Evolutionary conservation across 2,797 vertebrate species (phyloP), one percentile per base, ranked within the genome.

Genomic region (Microcaecilia unicolor): DNA sequence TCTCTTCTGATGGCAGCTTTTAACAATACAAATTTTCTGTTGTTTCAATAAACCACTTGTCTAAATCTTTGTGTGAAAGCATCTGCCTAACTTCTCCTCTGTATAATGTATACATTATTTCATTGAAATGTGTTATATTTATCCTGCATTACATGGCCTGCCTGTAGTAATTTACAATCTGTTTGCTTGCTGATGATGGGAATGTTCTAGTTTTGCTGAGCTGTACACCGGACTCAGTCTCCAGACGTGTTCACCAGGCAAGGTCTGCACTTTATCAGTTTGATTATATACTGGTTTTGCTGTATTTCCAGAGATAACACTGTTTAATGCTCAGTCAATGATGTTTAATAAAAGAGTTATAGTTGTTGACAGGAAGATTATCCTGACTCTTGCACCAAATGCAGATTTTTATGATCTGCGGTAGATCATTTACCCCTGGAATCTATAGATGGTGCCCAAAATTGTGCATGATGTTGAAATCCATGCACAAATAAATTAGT

Each of bases 331-430:
- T 66, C 36, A 30, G 37, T 37, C 51, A 61, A 50, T 34, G 51
- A 40, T 14, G 32, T 47, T 48, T 46, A 61, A 62, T 67, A 52
- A 74, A 70, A 64, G 24, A 67, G 55, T 46, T 50, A 40, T 34
- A 47, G 45, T 39, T 11, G 10, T 39, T 37, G 59, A 38, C 26
- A 63, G 32, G 53, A 47, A 54, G 10, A 22, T 61, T 41, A 49
- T 19, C 39, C 41, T 65, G 39, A 52, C 28, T 57, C 60, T 41
- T 40, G 35, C 60, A 45, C 30, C 15, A 50, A 35, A 5, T 4
- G 25, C 25, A 2, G 12, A 10, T 8, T 54, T 45, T 41, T 40
- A 11, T 48, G 45, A 17, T 9, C 12, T 7, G 22, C 20, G 8
- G 25, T 37, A 9, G 46, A 38, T 37, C 32, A 10, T 26, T 19